These are phyloP conservation scores for Tarsius wallacei DNA, from an alignment of 2,797 vertebrate species.

Conservation along the genomic window DNA sequence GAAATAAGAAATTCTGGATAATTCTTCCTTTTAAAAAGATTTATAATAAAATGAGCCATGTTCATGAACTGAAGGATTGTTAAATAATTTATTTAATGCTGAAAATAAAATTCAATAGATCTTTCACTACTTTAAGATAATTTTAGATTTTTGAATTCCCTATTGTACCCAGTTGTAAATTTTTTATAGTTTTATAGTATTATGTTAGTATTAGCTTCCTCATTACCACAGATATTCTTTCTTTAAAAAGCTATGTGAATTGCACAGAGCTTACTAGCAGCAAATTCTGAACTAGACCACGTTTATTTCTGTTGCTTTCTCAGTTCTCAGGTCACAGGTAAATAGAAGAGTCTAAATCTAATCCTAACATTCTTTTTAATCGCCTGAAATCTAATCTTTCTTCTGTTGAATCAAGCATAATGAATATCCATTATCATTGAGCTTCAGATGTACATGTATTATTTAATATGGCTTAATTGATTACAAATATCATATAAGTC, in stretches of 20 bases:
- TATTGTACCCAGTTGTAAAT: too few relatives aligned
- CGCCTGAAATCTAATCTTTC: neutral
- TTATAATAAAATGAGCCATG: neutral
- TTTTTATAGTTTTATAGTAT: neutral
- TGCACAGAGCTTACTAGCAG: fast-evolving
- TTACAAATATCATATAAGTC: neutral
- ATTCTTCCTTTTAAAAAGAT: neutral
- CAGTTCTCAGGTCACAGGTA: neutral
- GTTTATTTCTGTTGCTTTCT: neutral
- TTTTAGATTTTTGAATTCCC: neutral
- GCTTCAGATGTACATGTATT: neutral
- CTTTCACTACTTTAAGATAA: neutral
- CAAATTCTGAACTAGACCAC: neutral
- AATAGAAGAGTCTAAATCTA: neutral
- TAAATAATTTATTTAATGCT: neutral
- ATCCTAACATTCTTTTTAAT: neutral
- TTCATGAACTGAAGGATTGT: neutral
- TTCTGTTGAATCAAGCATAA: neutral
- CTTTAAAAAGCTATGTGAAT: neutral
- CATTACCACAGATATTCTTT: neutral
- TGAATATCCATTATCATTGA: neutral
- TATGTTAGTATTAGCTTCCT: neutral
- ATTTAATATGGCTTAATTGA: neutral
- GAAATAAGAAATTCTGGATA: neutral
- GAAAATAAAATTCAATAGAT: conserved; percentile 28